A percentile compares a stretch with the other conserved stretches of the same genome.
phyloP scores from a whole-genome alignment of 2,113 vertebrate genomes.

The Cyanoderma ruficeps region DNA sequence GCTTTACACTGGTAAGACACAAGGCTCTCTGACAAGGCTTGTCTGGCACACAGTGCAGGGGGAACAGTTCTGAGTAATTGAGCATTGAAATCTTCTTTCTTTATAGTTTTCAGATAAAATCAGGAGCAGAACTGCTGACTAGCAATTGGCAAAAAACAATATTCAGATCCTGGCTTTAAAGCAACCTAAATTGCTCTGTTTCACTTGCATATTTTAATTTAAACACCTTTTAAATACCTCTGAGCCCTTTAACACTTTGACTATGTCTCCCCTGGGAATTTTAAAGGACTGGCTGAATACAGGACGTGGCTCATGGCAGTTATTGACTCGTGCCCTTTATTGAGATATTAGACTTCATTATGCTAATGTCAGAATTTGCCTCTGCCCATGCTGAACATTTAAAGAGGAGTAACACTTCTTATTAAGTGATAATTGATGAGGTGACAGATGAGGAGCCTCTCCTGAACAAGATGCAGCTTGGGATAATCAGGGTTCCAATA shows the following conservation, averaged over 20 bases:
- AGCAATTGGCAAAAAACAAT: neutral
- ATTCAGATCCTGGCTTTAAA: neutral
- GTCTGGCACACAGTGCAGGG: neutral
- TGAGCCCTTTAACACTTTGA: neutral
- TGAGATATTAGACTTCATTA: neutral
- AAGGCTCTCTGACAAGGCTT: neutral
- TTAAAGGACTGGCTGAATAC: neutral
- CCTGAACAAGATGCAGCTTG: neutral
- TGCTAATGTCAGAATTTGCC: neutral
- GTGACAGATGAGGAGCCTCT: neutral
- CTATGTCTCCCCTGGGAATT: neutral
- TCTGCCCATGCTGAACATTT: neutral
- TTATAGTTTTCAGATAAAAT: neutral
- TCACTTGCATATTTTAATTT: neutral
- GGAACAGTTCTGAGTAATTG: neutral
- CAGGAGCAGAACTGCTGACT: neutral
- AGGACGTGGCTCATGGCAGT: neutral
- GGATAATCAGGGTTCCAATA: neutral
- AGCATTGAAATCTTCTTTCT: neutral
- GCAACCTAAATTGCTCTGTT: neutral
- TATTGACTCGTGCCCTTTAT: neutral
- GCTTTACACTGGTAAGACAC: neutral
- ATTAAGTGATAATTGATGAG: neutral
- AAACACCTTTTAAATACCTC: neutral
- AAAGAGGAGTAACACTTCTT: neutral